Conservation (phyloP, 2,113 vertebrate genomes). For the Eubucco bourcierii region DNA sequence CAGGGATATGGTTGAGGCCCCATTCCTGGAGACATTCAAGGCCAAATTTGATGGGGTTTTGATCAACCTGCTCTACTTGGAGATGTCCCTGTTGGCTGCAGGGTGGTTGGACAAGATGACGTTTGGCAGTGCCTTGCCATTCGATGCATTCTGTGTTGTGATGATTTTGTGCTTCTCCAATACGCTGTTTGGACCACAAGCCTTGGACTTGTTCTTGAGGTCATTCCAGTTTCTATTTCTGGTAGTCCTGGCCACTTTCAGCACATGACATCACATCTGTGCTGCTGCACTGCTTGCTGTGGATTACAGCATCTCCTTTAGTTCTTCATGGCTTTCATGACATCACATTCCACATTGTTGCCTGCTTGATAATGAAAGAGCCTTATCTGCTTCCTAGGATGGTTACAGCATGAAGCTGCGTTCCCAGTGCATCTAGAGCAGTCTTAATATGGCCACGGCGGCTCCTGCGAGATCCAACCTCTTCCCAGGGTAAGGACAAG, state of each 20-base stretch:
- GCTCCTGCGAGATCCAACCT: neutral
- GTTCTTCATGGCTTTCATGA: neutral
- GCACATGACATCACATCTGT: neutral
- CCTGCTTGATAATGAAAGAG: neutral
- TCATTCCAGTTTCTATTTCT: neutral
- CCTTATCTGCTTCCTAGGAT: neutral
- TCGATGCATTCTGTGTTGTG: too few relatives aligned
- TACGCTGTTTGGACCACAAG: accelerated
- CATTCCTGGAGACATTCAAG: too few relatives aligned
- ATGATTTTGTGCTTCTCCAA: neutral
- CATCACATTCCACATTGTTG: neutral
- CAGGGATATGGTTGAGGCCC: too few relatives aligned
- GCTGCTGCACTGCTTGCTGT: neutral
- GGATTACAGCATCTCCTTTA: neutral
- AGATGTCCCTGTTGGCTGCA: too few relatives aligned
- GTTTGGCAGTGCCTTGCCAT: too few relatives aligned
- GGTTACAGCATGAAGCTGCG: neutral
- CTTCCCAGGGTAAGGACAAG: neutral
- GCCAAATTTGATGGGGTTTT: too few relatives aligned
- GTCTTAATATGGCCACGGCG: neutral
- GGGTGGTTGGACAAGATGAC: too few relatives aligned
- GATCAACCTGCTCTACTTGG: too few relatives aligned
- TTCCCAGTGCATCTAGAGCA: neutral
- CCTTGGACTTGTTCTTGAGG: neutral
- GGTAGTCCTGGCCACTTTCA: neutral